phyloP scores from a whole-genome alignment of 1,140 invertebrate species.

The Spodoptera frugiperda region DNA sequence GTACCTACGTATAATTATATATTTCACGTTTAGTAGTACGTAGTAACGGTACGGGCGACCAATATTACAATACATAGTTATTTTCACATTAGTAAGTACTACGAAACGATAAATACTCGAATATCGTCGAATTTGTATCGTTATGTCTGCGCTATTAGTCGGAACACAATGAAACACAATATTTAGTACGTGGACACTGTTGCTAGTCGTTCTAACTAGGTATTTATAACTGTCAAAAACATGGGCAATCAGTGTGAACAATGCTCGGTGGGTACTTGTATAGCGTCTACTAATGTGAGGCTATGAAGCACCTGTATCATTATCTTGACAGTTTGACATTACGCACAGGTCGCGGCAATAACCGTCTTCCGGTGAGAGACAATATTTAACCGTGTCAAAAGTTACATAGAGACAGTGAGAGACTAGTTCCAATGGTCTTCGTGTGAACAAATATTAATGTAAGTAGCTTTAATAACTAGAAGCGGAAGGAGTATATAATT shows the following conservation, averaged over 20 bases:
- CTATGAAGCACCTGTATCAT: neutral
- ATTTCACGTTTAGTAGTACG: neutral
- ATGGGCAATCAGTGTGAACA: neutral
- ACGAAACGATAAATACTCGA: neutral
- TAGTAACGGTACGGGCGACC: neutral
- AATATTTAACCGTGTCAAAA: too few species aligned
- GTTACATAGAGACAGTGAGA: too few species aligned
- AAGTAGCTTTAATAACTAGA: too few species aligned
- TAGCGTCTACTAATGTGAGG: neutral
- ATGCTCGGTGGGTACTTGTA: neutral
- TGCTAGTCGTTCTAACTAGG: neutral
- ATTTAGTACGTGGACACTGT: neutral
- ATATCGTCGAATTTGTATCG: conserved; percentile 1
- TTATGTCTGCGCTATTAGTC: neutral
- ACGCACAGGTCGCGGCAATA: too few species aligned
- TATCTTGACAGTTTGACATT: neutral
- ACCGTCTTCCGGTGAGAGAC: too few species aligned
- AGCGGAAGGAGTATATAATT: too few species aligned
- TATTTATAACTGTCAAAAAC: neutral
- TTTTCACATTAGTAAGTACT: conserved; percentile 17
- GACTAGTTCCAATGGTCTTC: too few species aligned
- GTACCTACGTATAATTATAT: neutral
- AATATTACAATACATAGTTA: neutral
- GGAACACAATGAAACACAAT: neutral
- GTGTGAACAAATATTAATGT: too few species aligned